These are phyloP conservation scores for pig (Sus scrofa) DNA, from an alignment of 2,113 vertebrate species.

Conservation along the genomic window T2T-Sscrofa CM000823.6:54281001-54281500, in stretches of 20 bases:
- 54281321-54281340: too few species aligned
- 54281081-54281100: not conserved
- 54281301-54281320: too few species aligned
- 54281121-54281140: slow-evolving; percentile 40
- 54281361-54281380: too few species aligned
- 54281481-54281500: not conserved
- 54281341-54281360: too few species aligned
- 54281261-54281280: too few species aligned
- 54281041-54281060: not conserved
- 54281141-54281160: not conserved
- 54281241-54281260: too few species aligned
- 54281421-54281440: slow-evolving; percentile 18
- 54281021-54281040: slow-evolving; percentile 10
- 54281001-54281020: not conserved
- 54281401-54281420: slow-evolving; percentile 51
- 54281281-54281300: too few species aligned
- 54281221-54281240: too few species aligned
- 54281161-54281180: too few species aligned
- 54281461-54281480: not conserved
- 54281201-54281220: too few species aligned
- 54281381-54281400: not conserved
- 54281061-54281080: slow-evolving; percentile 57
- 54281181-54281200: too few species aligned
- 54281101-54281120: not conserved
- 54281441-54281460: slow-evolving; percentile 12